Percentiles rank a stretch among this genome's conserved stretches.
Evolutionary conservation across 2,113 vertebrate genomes (phyloP).

Genomic region (Neotoma lepida): DNA sequence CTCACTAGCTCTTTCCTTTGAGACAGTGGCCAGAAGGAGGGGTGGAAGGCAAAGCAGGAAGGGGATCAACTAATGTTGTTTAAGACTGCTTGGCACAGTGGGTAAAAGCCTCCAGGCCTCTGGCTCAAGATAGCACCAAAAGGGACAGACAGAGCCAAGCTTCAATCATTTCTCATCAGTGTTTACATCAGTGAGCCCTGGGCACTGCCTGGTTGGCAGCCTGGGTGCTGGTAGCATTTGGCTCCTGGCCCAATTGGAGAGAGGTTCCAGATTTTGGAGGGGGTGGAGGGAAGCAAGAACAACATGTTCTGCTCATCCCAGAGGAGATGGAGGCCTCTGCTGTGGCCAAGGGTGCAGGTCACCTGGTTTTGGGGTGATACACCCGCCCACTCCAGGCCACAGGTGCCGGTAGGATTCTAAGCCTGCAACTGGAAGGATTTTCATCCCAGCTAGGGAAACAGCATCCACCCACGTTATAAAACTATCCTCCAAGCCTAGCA

Average conservation of each 20-base stretch:
- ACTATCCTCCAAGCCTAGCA: not conserved
- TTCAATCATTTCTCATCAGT: conserved; percentile 55
- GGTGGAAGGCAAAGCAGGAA: conserved; percentile 1
- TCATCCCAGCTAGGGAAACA: not conserved
- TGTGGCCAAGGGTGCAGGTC: not conserved
- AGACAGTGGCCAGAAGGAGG: conserved; percentile 59
- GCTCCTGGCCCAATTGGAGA: conserved; percentile 45
- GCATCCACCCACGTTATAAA: not conserved
- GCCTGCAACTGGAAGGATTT: not conserved
- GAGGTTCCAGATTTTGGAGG: conserved; percentile 55
- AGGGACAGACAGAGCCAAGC: conserved; percentile 56
- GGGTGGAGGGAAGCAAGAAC: conserved; percentile 28
- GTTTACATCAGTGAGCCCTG: conserved; percentile 58
- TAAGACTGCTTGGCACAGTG: conserved; percentile 20
- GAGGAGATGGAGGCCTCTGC: not conserved
- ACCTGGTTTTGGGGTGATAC: not conserved
- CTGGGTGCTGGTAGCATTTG: conserved; percentile 58
- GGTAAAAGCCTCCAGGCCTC: conserved; percentile 57
- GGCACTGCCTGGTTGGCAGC: conserved; percentile 48
- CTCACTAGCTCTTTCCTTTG: conserved; percentile 55
- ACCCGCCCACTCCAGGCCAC: not conserved
- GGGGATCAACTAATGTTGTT: conserved; percentile 53
- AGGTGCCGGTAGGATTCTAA: not conserved
- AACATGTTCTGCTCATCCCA: conserved; percentile 17
- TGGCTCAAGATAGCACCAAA: conserved; percentile 56